Evolutionary conservation across 2,888 invertebrate genomes (phyloP), one percentile per base, ranked within the genome.

Genomic region (Vesta saturnalis): DNA sequence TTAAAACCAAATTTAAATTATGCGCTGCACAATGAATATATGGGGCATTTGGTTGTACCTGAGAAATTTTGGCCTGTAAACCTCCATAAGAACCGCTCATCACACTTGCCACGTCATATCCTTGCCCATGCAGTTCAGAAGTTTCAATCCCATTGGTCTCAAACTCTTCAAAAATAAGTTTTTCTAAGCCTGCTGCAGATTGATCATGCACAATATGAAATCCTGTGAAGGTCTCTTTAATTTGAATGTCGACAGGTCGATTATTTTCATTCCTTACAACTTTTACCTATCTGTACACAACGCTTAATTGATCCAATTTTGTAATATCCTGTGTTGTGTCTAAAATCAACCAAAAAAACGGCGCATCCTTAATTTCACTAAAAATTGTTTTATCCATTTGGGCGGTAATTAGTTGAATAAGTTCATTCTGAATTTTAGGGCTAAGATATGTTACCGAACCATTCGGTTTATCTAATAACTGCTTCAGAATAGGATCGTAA

Each of bases 341-440:
- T 1, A 57, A 6, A 30, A 57, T 60, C 10, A 70, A 15, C n/a
- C 66, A 46, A 14, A 70, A 47, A 70, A 35, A 70, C n/a, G n/a
- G n/a, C 30, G 57, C 30, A 1, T 12, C 4, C 1, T 47, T 22
- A 21, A 60, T 21, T 16, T 60, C 62, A n/a, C n/a, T n/a, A n/a
- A n/a, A n/a, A n/a, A n/a, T n/a, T 4, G 39, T 54, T 43, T 80
- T 76, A 67, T 76, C 69, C 21, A 76, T 74, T 14, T 61, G 72
- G 43, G 74, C 72, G 10, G 78, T 66, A 61, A 81, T 76, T 23
- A 74, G 78, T 8, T 79, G 72, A 21, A 81, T 69, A 5, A 81
- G 55, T 54, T 80, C 80, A 67, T 79, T 80, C 69, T 78, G 80
- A 62, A 80, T 77, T 10, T 70, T 71, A 70, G 77, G 49, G 16